Base-by-base conservation (phyloP, 2,797 vertebrate species). In the Myotis pilosus region DNA sequence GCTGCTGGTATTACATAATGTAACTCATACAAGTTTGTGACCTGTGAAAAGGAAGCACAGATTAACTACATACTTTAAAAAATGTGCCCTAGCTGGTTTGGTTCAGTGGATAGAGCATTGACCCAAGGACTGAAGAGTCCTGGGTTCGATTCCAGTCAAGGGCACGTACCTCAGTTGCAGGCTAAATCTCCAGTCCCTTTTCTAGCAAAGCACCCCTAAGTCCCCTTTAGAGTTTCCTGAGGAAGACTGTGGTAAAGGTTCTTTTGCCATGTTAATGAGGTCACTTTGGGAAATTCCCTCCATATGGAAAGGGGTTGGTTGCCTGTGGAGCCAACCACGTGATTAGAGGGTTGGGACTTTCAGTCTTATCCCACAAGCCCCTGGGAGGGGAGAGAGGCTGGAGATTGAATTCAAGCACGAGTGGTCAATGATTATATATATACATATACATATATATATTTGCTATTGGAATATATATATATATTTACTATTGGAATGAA, bases 1-100 rank as follows among this genome's bases (percentile, higher is more conserved):
- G 38, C 66, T 89, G 57, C 47, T 71, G 89, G 1, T 87, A 88
- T 85, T 85, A 93, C 51, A 57, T 86, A 75, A 91, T 84, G 22
- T 92, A 81, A 75, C 10, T 84, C 16, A 41, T 28, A n/a, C 15
- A 15, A 6, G 22, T 82, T 90, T 62, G 57, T 78, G 47, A 51
- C 30, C 38, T 79, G n/a, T 91, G 47, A 51, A 79, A 85, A 85
- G 3, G 25, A 75, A 87, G 23, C 36, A 68, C 25, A 44, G 41
- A 66, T 87, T 84, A 85, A n/a, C 60, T 66, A 68, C 12, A 60
- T 60, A 28, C 57, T 28, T 60, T 13, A 12, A 60, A 28, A 60
- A 60, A 60, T 60, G 57, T 60, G 57, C 25, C 57, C 11, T 28
- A 28, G 25, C 57, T 11, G 5, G 57, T 60, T 60, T 60, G 57